phyloP scores from a whole-genome alignment of 2,113 vertebrate genomes.

The Phoenicopterus ruber region DNA sequence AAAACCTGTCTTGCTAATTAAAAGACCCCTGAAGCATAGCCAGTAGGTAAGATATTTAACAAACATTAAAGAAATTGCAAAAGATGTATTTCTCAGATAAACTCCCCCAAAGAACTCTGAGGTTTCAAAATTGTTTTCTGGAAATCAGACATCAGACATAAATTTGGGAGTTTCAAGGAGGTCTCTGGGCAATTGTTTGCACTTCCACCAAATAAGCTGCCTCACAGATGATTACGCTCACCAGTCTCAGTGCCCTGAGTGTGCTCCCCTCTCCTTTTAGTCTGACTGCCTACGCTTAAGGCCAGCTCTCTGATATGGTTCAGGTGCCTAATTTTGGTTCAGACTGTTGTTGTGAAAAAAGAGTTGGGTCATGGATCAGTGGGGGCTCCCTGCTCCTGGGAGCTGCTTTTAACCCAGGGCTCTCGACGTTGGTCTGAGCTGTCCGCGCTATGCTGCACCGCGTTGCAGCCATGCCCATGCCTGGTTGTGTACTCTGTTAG shows the following conservation, averaged over 20 bases:
- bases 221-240: not conserved
- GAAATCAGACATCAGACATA: not conserved
- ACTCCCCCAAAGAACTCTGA: not conserved
- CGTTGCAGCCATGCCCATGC: not conserved
- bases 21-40: not conserved
- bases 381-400: fast-evolving
- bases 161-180: not conserved
- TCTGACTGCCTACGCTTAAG: not conserved
- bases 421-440: fast-evolving
- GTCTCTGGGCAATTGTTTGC: not conserved
- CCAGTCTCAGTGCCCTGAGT: not conserved
- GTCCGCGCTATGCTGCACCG: not conserved
- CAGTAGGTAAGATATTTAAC: not conserved
- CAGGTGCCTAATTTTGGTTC: not conserved
- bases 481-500: not conserved
- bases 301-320: not conserved
- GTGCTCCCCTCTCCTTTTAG: not conserved
- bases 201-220: not conserved
- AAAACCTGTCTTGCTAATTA: slow-evolving; percentile 21
- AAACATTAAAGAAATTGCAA: slow-evolving; percentile 38
- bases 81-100: not conserved
- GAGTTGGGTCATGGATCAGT: fast-evolving
- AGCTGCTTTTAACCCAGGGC: not conserved
- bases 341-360: not conserved
- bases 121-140: not conserved